Evolutionary conservation across 2,797 vertebrate species (phyloP).

Genomic region (Parambassis ranga): DNA sequence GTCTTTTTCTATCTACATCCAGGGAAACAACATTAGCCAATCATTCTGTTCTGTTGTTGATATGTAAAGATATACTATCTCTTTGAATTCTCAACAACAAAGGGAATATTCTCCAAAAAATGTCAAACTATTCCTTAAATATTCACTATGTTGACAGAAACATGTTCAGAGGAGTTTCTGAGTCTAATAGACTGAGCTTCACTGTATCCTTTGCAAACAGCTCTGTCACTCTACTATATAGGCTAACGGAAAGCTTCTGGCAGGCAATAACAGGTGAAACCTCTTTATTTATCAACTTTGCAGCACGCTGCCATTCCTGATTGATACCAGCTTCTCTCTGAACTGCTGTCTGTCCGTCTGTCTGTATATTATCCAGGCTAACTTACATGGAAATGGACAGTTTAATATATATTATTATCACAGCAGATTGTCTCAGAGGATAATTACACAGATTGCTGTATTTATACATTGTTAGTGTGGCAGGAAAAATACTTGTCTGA

Average conservation of each 20-base stretch:
- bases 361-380: slow-evolving; percentile 53
- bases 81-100: background rate
- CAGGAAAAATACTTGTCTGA: background rate
- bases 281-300: slow-evolving; percentile 69
- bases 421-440: background rate
- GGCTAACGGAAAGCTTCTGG: slow-evolving; percentile 54
- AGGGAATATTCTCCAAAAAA: background rate
- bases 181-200: slow-evolving; percentile 12
- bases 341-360: slow-evolving; percentile 66
- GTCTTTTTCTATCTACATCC: background rate
- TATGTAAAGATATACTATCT: too few relatives aligned
- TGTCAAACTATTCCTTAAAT: background rate
- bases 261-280: slow-evolving; percentile 63
- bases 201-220: slow-evolving; percentile 52
- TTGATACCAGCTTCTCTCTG: slow-evolving; percentile 68
- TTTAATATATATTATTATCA: slow-evolving; percentile 8
- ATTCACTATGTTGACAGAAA: slow-evolving; percentile 21
- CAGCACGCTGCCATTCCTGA: slow-evolving; percentile 51
- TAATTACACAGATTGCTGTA: background rate
- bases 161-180: background rate
- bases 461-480: background rate
- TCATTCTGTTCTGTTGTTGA: too few relatives aligned
- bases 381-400: slow-evolving; percentile 17
- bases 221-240: slow-evolving; percentile 57
- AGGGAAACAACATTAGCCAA: too few relatives aligned